Evolutionary conservation across 2,888 invertebrate genomes (phyloP), one percentile per base, ranked within the genome.

Genomic region (Megastigmus dorsalis): DNA sequence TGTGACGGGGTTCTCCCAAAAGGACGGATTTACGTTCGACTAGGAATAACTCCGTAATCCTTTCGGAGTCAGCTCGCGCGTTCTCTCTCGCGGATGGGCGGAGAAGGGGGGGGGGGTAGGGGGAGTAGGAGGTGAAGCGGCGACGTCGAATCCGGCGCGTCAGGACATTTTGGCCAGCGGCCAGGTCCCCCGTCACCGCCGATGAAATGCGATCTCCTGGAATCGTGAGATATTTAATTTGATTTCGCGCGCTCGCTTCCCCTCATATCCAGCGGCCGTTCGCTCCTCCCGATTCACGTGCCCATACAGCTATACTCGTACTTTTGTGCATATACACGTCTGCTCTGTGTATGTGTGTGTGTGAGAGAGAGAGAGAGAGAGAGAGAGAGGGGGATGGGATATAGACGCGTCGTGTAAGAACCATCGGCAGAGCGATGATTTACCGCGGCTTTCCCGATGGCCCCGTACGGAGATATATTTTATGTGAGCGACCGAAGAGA

Each of bases 201-300:
- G 66, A 72, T 72, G 67, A 72, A 77, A 77, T 75, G 78, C 76
- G 78, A 74, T 74, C 74, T 57, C 77, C 36, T 54, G 77, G 75
- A 79, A 79, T 81, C 81, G 80, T 78, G 78, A 81, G 81, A 81
- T 83, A 82, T 83, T 83, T 82, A 83, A 83, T 83, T 83, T 80
- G 79, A 80, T 82, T 71, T 57, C 57, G 60, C 63, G 59, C 50
- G n/a, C 26, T n/a, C n/a, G n/a, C n/a, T n/a, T n/a, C n/a, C n/a
- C 33, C 55, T 15, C 33, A 30, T 7, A 6, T 7, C 30, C 30
- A 54, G 30, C n/a, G n/a, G 10, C 50, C 20, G 9, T 13, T 10
- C 50, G 7, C 4, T 10, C 10, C 26, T 10, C 18, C 50, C 50
- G 41, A 7, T 23, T 23, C 59, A 13, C 59, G n/a, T 41, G 5